Evolutionary conservation across 2,113 vertebrate genomes (phyloP), one percentile per base, ranked within the genome.

Genomic region (Oreotragus oreotragus): DNA sequence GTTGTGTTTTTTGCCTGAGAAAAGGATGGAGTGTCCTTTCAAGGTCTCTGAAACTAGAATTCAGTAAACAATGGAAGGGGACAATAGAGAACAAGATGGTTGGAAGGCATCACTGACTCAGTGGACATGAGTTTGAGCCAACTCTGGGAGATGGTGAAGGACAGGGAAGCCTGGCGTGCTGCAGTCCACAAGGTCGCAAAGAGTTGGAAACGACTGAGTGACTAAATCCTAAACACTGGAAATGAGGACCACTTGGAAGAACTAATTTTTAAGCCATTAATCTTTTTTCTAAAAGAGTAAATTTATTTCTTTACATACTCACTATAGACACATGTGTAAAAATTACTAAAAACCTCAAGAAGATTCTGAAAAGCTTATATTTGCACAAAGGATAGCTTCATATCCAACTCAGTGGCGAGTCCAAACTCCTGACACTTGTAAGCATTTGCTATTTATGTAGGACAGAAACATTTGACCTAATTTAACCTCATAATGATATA

Each of bases 1-100:
- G 88, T 90, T 43, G 53, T 45, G 62, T 11, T 96, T 83, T 88
- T 88, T 96, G 81, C 98, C 84, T 43, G 57, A 96, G 73, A 85
- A 36, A 95, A 91, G 84, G 96, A 91, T 47, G 51, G 28, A 70
- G 21, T 96, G 33, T 39, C 87, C 58, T 94, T 91, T 91, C 77
- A 90, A 97, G 70, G 51, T 45, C 91, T 97, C 95, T 97, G 86
- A 96, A n/a, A 92, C 36, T 3, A 90, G 70, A 80, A 45, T 90
- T 94, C 80, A 86, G 86, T 92, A 92, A 98, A 96, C 97, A 94
- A 2, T 1, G 60, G 51, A 96, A 97, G 10, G 66, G n/a, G 66
- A 19, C 5, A 0, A 39, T 23, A 23, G 66, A 70, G n/a, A 70
- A 70, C n/a, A 70, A 70, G n/a, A 39, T 70, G 66, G n/a, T 70